Evolutionary conservation across 1,140 invertebrate genomes (phyloP), one percentile per base, ranked within the genome.

Genomic region (Procambarus virginalis): DNA sequence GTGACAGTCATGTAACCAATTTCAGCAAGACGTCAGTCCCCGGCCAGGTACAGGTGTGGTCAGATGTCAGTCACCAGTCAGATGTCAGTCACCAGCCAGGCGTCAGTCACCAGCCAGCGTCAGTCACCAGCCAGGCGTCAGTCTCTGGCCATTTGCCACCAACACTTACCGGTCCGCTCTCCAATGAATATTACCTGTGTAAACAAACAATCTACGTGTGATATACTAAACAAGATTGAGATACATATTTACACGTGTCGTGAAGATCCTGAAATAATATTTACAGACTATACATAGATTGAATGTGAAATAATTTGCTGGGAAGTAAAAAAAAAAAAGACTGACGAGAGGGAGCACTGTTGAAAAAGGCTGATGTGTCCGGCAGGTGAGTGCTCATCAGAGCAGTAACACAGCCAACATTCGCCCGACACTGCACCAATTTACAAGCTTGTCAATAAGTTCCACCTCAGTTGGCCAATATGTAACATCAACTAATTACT

Each of bases 381-480:
- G 10, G 12, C 20, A 64, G 12, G 20, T 10, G 12, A 20, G 68
- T 73, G 68, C 34, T 34, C 68, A 73, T 20, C 68, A 73, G 68
- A 73, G 68, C 68, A 73, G 34, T 34, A 34, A 22, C 8, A 73
- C 68, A 9, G 22, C n/a, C 14, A 22, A 73, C 60, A 64, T 6
- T 5, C 68, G n/a, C n/a, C n/a, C 8, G 22, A 34, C 68, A 6
- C 68, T 22, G 68, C 10, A 20, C 68, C 68, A 73, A 73, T 73
- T 73, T 34, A 22, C 68, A 34, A 73, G n/a, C n/a, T 73, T 73
- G 68, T 73, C 68, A 73, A 73, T 73, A 73, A 73, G n/a, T 73
- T 73, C 68, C n/a, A 34, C 68, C 68, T 73, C 68, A 73, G 68
- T 34, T 22, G 20, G 3, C 22, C 68, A 73, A 22, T 73, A 34